Base-by-base conservation (phyloP, 2,888 invertebrate species). In the Aphidoletes aphidimyza region DNA sequence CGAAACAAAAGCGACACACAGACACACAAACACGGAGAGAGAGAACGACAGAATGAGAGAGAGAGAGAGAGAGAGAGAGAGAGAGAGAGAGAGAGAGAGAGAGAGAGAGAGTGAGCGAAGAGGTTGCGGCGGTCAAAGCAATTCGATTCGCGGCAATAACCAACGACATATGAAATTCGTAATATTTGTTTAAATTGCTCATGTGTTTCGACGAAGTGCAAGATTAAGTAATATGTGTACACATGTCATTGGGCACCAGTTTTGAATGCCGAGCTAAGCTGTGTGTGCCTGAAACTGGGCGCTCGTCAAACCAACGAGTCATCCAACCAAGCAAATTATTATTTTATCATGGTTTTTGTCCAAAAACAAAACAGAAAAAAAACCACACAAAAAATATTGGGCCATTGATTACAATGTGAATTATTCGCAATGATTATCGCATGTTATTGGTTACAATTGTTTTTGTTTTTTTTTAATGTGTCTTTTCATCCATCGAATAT, bases 201-300 rank as follows among this genome's bases (percentile, higher is more conserved):
- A 54, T 54, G 54, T 54, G 54, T 54, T 54, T 39, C 22, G 54
- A 54, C 22, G 14, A 54, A 54, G 14, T 54, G 54, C 54, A 54
- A 54, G 54, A 54, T 54, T 54, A 26, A 54, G 54, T 26, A 54
- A 54, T 54, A 14, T 54, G 26, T 54, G 22, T 54, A 54, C 54
- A 54, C 6, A 54, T 54, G 54, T 54, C 22, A 22, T 54, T 11
- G 22, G 54, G 22, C 22, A 54, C 22, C n/a, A n/a, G 26, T n/a
- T 54, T 54, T 22, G 54, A 54, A 54, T 8, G 54, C n/a, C 54
- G 54, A 54, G 22, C 54, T n/a, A n/a, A n/a, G n/a, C n/a, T n/a
- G n/a, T n/a, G n/a, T n/a, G n/a, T n/a, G n/a, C n/a, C n/a, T n/a
- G n/a, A n/a, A n/a, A n/a, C n/a, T n/a, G n/a, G n/a, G n/a, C n/a